Conservation (phyloP, 2,797 vertebrate species). For the Cryptoblepharus egeriae region DNA sequence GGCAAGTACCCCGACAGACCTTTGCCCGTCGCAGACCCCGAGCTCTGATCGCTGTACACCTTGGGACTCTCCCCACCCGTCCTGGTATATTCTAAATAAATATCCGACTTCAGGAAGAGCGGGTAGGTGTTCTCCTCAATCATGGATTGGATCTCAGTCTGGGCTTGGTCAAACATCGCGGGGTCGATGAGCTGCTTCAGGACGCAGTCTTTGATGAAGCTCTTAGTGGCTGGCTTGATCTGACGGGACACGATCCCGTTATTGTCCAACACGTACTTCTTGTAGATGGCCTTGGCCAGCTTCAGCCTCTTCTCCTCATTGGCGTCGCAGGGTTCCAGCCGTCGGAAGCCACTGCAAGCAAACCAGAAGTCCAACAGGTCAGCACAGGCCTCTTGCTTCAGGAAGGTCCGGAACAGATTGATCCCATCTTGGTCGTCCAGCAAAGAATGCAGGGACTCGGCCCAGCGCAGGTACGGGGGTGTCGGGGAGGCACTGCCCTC, state of each 20-base stretch:
- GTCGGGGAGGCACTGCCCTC: constrained; percentile 98
- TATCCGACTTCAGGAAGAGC: constrained; percentile 95
- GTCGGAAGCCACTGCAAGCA: constrained; percentile 95
- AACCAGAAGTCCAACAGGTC: constrained; percentile 99
- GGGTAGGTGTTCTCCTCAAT: constrained; percentile 98
- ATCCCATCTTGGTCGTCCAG: constrained; percentile 98
- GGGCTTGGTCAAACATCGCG: constrained; percentile 98
- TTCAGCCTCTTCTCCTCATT: constrained; percentile 95
- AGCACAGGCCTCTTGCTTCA: constrained; percentile 91
- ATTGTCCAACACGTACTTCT: constrained; percentile 94
- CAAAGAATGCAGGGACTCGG: constrained; percentile 94
- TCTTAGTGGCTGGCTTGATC: constrained; percentile 95
- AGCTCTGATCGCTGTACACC: constrained; percentile 87
- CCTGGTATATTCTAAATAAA: constrained; percentile 95
- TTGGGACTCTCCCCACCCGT: constrained; percentile 96
- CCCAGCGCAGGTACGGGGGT: constrained; percentile 97
- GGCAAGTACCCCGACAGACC: constrained; percentile 87
- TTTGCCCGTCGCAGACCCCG: constrained; percentile 86
- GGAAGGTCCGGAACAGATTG: constrained; percentile 92
- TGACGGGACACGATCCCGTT: constrained; percentile 93
- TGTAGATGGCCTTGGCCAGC: constrained; percentile 95
- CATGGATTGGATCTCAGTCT: constrained; percentile 94
- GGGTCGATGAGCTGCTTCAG: constrained; percentile 92
- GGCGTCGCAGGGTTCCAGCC: constrained; percentile 85
- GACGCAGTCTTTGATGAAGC: constrained; percentile 97